Evolutionary conservation across 2,113 vertebrate genomes (phyloP), one percentile per base, ranked within the genome.

Genomic region (Forbesichthys agassizii): DNA sequence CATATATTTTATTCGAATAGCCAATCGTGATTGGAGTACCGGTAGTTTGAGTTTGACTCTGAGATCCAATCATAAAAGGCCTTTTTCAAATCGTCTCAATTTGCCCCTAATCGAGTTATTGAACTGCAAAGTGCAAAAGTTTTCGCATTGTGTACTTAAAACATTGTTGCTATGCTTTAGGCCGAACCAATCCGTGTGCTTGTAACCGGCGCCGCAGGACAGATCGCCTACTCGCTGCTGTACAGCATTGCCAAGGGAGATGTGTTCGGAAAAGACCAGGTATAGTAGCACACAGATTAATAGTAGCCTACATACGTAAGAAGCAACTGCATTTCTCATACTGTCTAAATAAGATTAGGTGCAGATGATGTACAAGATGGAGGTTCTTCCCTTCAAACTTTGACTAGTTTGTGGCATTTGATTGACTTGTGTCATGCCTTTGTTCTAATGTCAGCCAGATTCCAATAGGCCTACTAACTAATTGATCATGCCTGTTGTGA

Each of bases 201-300:
- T 83, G 96, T 99, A 82, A 99, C 96, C 0, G 97, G 97, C 77
- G 96, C 96, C 56, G 96, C 97, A 0, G 97, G 96, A 51, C 97
- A 99, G 86, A 99, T 99, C 51, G 97, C 97, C 33, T 99, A 99
- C 80, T 98, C 96, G 0, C 91, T 99, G 79, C 94, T 99, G 51
- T 98, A 95, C 92, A 95, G 95, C 89, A 97, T 99, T 68, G 97
- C 96, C 71, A 99, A 97, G 86, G 97, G 97, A 14, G 95, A 98
- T 93, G 95, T 99, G 83, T 99, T 99, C 7, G 97, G 97, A 60
- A 95, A 95, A 84, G 96, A 99, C 57, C 97, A 99, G 96, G 97
- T 99, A 64, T 6, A 6, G 36, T 42, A 42, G 5, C 48, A 18
- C 13, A 20, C 11, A 7, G 51, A 11, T 86, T 81, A 27, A 64